Base-by-base conservation (phyloP, 2,888 invertebrate species). In the Agonum fuliginosum region DNA sequence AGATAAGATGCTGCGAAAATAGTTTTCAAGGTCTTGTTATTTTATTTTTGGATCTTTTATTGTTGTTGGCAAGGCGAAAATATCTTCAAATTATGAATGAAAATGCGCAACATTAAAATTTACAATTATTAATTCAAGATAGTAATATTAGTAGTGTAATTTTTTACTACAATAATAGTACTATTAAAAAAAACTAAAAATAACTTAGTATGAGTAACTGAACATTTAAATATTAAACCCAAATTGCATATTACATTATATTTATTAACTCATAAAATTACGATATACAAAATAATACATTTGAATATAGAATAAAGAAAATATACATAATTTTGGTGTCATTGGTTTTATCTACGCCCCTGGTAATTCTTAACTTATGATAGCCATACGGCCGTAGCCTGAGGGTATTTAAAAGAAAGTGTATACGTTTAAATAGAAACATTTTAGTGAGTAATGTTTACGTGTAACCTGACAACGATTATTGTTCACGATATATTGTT, bases 371-470 rank as follows among this genome's bases (percentile, higher is more conserved):
- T 62, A 54, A 54, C 54, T 24, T 54, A 54, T 54, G 54, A 54
- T 12, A 54, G 54, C n/a, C 22, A 54, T 54, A 54, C 24, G 54
- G 54, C 54, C 17, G 6, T 62, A 62, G 30, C 58, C 58, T 27
- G 19, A 62, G 58, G 58, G 58, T 62, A 62, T 30, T 62, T 62
- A 30, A 30, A 62, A 62, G 58, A 62, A 62, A 62, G 58, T 62
- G 24, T 54, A 54, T 54, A 62, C 58, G 30, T 14, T 62, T 17
- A 62, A 54, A 54, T 62, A 62, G 17, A 30, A 62, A 62, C 27
- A 62, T 62, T 62, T 10, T 62, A 30, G 46, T 17, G 12, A 51
- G 6, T 43, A 14, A 17, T 48, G 20, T 20, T 19, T 48, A 48
- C 48, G 20, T 48, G 20, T 48, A 48, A 20, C 48, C 48, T 48